Conservation (phyloP, 2,797 vertebrate species). For the Crenichthys baileyi region DNA sequence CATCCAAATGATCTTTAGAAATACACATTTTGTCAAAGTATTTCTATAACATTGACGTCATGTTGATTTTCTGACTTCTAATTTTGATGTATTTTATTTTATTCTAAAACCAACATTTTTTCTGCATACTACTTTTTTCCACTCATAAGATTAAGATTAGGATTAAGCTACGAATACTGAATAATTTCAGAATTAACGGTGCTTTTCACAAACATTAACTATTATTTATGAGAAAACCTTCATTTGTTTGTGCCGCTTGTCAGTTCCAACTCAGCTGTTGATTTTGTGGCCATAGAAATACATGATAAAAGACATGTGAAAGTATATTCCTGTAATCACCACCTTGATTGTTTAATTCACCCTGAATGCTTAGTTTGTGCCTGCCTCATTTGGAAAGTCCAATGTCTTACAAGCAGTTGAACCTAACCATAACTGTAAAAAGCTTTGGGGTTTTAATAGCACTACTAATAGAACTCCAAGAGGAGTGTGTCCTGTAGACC, state of each 20-base stretch:
- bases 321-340: slow-evolving; percentile 30
- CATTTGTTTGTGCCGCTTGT: not conserved
- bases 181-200: not conserved
- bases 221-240: not conserved
- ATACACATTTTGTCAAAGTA: too few species aligned
- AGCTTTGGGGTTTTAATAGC: not conserved
- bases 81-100: too few species aligned
- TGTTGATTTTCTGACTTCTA: too few species aligned
- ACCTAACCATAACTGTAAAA: slow-evolving; percentile 10
- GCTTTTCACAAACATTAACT: not conserved
- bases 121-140: too few species aligned
- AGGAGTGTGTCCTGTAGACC: not conserved
- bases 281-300: not conserved
- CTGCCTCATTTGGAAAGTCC: slow-evolving; percentile 47
- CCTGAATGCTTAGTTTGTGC: not conserved
- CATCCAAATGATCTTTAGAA: too few species aligned
- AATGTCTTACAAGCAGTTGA: slow-evolving; percentile 7
- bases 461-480: not conserved
- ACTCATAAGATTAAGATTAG: too few species aligned
- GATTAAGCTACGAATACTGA: too few species aligned
- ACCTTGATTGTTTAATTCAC: not conserved
- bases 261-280: not conserved
- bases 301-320: not conserved
- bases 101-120: too few species aligned
- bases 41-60: too few species aligned